Evolutionary conservation across 2,113 vertebrate genomes (phyloP), one percentile per base, ranked within the genome.

Genomic region (Entelurus aequoreus): DNA sequence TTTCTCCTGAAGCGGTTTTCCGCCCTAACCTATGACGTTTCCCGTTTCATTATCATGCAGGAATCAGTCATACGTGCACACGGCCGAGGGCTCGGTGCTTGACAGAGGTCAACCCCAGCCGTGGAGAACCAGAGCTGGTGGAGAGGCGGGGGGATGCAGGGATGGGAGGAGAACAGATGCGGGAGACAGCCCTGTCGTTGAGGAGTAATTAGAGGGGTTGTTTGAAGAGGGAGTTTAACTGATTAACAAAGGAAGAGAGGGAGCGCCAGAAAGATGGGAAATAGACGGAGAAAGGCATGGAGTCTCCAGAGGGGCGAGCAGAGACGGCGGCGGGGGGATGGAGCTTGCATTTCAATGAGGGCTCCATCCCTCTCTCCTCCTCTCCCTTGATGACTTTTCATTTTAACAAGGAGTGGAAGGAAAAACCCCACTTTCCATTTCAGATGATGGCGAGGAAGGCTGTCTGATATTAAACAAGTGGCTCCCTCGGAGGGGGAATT

Each of bases 221-320:
- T 91, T 92, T 92, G 91, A 91, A 90, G 89, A 92, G 89, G 84
- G 83, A 91, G 88, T 90, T 90, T 91, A 92, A 91, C 90, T 91
- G 91, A 92, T 92, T 92, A 91, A 91, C 89, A 91, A 91, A 90
- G 84, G 84, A 84, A 84, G 70, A 84, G 84, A 81, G 79, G 83
- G 84, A 84, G 80, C 28, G 73, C 68, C 71, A 60, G 52, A 71
- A 83, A 83, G 83, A 85, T 78, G 83, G 78, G 82, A 78, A 83
- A 79, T 79, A 84, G 70, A 79, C 75, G 67, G 82, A 82, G 80
- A 86, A 76, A 86, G 66, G 86, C 78, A 74, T 60, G 68, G 78
- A 59, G 69, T 88, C 87, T 84, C 55, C 88, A 69, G 66, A 86
- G 88, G 89, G 85, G 77, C 42, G 37, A 64, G 66, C 82, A 77